Base-by-base conservation (phyloP, 2,797 vertebrate genomes). In the Spinus olivaceus region DNA sequence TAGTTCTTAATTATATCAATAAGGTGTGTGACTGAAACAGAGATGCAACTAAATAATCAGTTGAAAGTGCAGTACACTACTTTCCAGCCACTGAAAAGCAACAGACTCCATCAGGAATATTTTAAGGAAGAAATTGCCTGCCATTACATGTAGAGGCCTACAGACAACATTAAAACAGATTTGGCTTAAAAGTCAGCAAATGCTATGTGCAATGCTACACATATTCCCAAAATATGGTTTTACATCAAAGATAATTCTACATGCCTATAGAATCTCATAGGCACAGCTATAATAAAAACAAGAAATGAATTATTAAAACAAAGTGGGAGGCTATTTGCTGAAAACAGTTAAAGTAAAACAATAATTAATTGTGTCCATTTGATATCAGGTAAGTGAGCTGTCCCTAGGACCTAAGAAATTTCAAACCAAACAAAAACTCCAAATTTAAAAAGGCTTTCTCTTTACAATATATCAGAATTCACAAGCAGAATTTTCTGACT, bases 1-100 rank as follows among this genome's bases (percentile, higher is more conserved):
- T 90, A 82, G 65, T 84, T 96, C 89, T 96, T 97, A 84, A 92
- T 97, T 95, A 64, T 84, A 81, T 82, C 87, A 96, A 66, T 91
- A 83, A 87, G 78, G 60, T 89, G 71, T 91, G 25, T 83, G 86
- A 96, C 42, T 94, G 56, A 84, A 81, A 50, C 6, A 8, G 82
- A 72, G 54, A 54, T 44, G 44, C 57, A 96, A 93, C 57, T 81
- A 90, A 95, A 87, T 49, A 76, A 6, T 70, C 81, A 86, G 27
- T 57, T 22, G 3, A 84, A 89, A 60, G 41, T 33, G 33, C 30
- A 30, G 32, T 66, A 5, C 20, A 28, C 54, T 30, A 12, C 73
- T 94, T 67, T 81, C 24, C 35, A 86, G 66, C 46, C 89, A 57
- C 51, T 84, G n/a, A 87, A 81, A 86, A 95, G 67, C 78, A 78